Conservation (phyloP, 2,113 vertebrate genomes). For the Leptocoma aspasia region DNA sequence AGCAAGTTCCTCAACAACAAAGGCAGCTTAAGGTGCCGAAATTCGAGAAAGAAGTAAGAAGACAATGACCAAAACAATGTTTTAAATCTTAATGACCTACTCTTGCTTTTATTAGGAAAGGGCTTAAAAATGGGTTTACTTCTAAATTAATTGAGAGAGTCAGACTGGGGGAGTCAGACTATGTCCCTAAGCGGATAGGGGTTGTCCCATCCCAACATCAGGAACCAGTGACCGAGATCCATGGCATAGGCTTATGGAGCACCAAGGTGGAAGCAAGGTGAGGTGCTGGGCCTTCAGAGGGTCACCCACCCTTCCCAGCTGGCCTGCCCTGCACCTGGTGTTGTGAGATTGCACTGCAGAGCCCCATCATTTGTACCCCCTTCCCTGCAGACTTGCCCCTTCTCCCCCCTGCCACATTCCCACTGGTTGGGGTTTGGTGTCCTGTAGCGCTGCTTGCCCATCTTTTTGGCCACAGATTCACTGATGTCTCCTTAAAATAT, state of each 20-base stretch:
- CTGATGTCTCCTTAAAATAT: neutral
- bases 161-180: neutral
- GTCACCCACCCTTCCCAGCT: neutral
- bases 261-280: neutral
- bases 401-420: neutral
- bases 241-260: neutral
- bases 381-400: neutral
- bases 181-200: rapidly evolving
- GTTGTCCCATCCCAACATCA: rapidly evolving
- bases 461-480: neutral
- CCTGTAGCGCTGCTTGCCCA: neutral
- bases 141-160: neutral
- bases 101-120: slow-evolving; percentile 37
- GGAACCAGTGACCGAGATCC: neutral
- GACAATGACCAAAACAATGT: slow-evolving; percentile 2
- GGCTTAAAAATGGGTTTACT: slow-evolving; percentile 27
- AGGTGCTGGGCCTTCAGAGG: neutral
- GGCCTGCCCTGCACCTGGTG: too few species aligned
- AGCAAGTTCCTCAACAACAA: slow-evolving; percentile 71
- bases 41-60: slow-evolving; percentile 33
- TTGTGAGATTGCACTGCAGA: neutral
- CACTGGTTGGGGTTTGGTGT: neutral
- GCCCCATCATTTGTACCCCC: neutral
- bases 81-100: slow-evolving; percentile 7
- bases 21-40: slow-evolving; percentile 38